Percentiles rank a stretch among this genome's conserved stretches.
These are phyloP conservation scores for Nephrotoma guestfalica DNA, from an alignment of 2,888 invertebrate genomes.

Conservation along the genomic window DNA sequence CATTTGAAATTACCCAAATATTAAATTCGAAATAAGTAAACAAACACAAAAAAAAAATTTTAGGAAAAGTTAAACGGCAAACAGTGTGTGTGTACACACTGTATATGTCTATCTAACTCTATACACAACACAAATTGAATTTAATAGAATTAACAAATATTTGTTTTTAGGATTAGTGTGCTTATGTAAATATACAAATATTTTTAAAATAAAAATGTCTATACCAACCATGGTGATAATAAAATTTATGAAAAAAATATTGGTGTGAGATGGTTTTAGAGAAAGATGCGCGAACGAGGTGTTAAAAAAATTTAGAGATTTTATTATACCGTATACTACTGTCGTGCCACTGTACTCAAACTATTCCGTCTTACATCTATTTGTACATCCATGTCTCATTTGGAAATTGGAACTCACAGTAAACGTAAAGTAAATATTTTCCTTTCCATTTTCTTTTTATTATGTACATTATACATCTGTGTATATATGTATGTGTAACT, in stretches of 20 bases:
- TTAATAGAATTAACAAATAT: conserved; percentile 4
- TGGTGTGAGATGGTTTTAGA: background rate
- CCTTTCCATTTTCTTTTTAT: background rate
- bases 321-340: background rate
- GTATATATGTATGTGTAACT: background rate
- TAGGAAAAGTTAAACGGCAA: background rate
- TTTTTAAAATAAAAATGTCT: background rate
- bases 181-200: conserved; percentile 1
- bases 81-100: background rate
- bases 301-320: background rate
- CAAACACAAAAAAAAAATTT: background rate
- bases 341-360: background rate
- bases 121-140: background rate
- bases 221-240: background rate
- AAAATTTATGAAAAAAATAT: background rate
- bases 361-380: background rate
- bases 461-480: background rate
- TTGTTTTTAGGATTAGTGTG: background rate
- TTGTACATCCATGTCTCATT: background rate
- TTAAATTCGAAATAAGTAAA: background rate
- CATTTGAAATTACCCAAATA: background rate
- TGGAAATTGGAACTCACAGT: background rate
- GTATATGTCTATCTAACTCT: background rate
- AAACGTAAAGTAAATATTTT: background rate
- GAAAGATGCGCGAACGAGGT: background rate